Evolutionary conservation across 2,113 vertebrate species (phyloP).

Genomic region (Macaca mulatta): DNA sequence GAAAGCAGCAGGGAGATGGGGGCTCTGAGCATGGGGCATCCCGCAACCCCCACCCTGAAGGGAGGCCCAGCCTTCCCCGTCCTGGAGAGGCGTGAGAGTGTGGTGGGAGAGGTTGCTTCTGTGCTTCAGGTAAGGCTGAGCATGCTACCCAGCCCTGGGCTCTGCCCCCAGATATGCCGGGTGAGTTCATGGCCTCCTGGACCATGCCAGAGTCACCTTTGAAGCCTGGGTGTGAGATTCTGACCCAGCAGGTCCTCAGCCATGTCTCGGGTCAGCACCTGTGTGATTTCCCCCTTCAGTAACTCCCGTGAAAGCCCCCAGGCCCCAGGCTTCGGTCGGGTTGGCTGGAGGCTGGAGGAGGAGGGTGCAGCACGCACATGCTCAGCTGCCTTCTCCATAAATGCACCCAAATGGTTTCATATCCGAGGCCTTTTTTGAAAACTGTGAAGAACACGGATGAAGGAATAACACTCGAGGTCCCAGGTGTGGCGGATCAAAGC

Average conservation of each 20-base stretch:
- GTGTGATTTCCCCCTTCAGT: not conserved
- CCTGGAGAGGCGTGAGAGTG: not conserved
- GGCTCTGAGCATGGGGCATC: not conserved
- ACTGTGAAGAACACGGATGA: not conserved
- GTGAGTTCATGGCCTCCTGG: not conserved
- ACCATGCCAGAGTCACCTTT: not conserved
- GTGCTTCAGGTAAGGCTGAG: fast-evolving
- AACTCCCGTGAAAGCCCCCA: fast-evolving
- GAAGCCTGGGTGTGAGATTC: not conserved
- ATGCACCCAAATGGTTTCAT: not conserved
- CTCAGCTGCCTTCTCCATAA: not conserved
- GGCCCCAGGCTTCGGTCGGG: no score
- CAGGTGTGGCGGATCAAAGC: not conserved
- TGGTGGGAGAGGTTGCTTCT: not conserved
- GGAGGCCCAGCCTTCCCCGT: not conserved
- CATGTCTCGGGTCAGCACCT: fast-evolving
- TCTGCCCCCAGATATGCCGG: fast-evolving
- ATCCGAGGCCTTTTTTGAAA: not conserved
- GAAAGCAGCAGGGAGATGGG: not conserved
- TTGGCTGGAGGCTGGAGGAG: not conserved
- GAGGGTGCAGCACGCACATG: fast-evolving
- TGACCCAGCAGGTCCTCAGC: not conserved
- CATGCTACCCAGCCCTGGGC: not conserved
- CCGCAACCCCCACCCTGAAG: fast-evolving
- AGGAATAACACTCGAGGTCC: not conserved